A percentile compares a stretch with the other conserved stretches of the same genome.
These are phyloP conservation scores for Microctenopoma steveboyesi DNA, from an alignment of 2,797 vertebrate genomes.

Conservation along the genomic window DNA sequence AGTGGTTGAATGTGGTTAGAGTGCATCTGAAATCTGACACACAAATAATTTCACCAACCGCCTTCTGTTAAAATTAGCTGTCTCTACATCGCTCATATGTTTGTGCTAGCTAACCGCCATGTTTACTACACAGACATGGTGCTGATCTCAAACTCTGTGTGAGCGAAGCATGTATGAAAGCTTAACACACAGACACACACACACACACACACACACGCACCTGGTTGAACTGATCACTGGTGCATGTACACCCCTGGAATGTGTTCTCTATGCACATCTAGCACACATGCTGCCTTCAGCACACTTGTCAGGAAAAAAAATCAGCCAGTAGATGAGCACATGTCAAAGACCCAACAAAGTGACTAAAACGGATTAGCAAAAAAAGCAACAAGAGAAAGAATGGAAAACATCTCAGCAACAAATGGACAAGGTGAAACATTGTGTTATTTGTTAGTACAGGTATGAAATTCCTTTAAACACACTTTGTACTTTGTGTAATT, in stretches of 20 bases:
- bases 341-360: constrained; percentile 32
- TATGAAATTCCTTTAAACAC: neutral
- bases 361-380: constrained; percentile 17
- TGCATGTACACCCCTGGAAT: constrained; percentile 60
- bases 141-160: neutral
- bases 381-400: neutral
- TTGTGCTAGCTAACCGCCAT: neutral
- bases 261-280: constrained; percentile 67
- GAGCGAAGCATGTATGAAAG: too few species aligned
- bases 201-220: constrained; percentile 48
- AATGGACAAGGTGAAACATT: neutral
- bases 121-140: neutral
- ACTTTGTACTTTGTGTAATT: neutral
- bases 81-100: neutral
- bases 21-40: too few species aligned
- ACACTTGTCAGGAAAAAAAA: constrained; percentile 33
- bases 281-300: constrained; percentile 48
- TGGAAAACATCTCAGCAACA: constrained; percentile 1
- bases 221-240: constrained; percentile 68
- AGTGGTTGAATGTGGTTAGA: too few species aligned
- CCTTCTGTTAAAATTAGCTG: too few species aligned
- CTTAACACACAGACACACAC: neutral
- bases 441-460: neutral
- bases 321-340: constrained; percentile 30
- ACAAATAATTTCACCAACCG: too few species aligned